Percentiles rank a stretch among this genome's conserved stretches.
These are phyloP conservation scores for Sternarchorhynchus goeldii DNA, from an alignment of 2,797 vertebrate species.

Conservation along the genomic window DNA sequence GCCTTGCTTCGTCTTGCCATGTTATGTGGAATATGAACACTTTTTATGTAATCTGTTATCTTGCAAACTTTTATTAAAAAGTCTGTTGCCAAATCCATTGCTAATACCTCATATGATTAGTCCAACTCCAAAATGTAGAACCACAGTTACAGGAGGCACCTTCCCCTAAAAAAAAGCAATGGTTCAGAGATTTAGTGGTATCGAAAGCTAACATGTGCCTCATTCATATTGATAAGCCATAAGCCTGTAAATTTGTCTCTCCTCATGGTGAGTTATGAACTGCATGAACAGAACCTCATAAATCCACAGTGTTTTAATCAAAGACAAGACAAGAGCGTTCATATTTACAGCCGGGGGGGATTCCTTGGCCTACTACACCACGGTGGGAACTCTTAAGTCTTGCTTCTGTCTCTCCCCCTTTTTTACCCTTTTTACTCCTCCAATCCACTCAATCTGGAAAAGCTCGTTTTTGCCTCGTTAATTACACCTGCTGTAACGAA, in stretches of 20 bases:
- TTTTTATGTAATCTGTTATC: constrained; percentile 26
- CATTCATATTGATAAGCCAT: constrained; percentile 55
- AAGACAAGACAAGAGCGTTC: constrained; percentile 49
- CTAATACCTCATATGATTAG: constrained; percentile 33
- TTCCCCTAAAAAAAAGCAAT: constrained; percentile 14
- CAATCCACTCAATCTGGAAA: constrained; percentile 34
- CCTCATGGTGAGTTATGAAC: constrained; percentile 53
- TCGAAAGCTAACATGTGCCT: constrained; percentile 43
- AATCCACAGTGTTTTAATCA: constrained; percentile 60
- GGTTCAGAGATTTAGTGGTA: constrained; percentile 33
- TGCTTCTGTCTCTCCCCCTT: not conserved
- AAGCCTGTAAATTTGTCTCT: constrained; percentile 40
- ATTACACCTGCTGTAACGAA: constrained; percentile 48
- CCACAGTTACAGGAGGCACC: not conserved
- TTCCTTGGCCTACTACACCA: constrained; percentile 33
- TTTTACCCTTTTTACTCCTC: constrained; percentile 22
- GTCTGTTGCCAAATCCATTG: constrained; percentile 18
- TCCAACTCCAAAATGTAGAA: constrained; percentile 44
- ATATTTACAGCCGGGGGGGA: constrained; percentile 43
- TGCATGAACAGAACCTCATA: constrained; percentile 49
- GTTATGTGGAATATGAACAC: constrained; percentile 22
- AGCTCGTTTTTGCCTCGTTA: constrained; percentile 43
- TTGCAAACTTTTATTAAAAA: constrained; percentile 38
- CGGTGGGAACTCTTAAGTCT: constrained; percentile 40
- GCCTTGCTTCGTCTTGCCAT: not conserved